Conservation (phyloP, 2,888 invertebrate species). For the Odontocolon sp. region DNA sequence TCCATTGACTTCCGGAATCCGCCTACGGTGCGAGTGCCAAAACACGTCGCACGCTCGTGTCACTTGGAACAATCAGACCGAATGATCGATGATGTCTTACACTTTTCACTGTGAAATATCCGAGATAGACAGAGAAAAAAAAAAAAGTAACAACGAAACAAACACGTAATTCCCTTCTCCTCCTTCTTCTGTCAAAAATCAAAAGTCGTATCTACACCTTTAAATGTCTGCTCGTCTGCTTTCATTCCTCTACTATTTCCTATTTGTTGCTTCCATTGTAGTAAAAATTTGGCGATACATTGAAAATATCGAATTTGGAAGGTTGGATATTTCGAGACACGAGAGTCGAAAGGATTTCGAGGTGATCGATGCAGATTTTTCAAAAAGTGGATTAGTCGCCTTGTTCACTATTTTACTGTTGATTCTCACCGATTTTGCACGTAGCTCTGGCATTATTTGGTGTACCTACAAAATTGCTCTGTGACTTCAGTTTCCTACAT, state of each 20-base stretch:
- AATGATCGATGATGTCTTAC: slow-evolving; percentile 68
- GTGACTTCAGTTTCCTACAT: too few species aligned
- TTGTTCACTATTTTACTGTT: slow-evolving; percentile 8
- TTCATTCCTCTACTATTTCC: not conserved
- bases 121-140: not conserved
- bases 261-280: slow-evolving; percentile 36
- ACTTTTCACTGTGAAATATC: not conserved
- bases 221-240: not conserved
- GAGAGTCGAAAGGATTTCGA: not conserved
- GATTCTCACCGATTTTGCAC: not conserved
- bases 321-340: not conserved
- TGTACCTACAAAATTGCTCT: too few species aligned
- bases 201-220: not conserved
- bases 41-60: slow-evolving; percentile 71
- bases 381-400: slow-evolving; percentile 40
- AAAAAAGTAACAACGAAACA: slow-evolving; percentile 7
- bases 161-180: not conserved
- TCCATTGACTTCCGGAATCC: slow-evolving; percentile 72
- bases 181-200: not conserved
- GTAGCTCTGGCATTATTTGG: not conserved
- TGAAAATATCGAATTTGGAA: not conserved
- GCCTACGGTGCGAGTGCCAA: slow-evolving; percentile 75
- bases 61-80: slow-evolving; percentile 59
- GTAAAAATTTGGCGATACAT: not conserved
- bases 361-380: slow-evolving; percentile 44